These are phyloP conservation scores for Eilema depressum DNA, from an alignment of 2,888 invertebrate species.

Conservation along the genomic window DNA sequence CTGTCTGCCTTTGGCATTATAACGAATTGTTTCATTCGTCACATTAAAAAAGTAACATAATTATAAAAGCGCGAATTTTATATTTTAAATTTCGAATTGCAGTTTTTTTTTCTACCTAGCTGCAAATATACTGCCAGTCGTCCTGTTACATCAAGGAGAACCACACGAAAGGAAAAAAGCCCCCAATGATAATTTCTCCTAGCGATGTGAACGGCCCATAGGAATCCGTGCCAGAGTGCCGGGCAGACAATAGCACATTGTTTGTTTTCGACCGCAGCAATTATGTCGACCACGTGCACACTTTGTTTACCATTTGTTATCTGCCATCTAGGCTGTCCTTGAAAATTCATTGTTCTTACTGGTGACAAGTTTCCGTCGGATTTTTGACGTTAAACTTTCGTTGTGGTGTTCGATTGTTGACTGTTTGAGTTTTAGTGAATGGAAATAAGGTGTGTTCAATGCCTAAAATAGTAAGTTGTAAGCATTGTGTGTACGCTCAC, in stretches of 20 bases:
- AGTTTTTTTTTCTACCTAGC: not conserved
- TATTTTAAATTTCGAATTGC: not conserved
- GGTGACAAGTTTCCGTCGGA: conserved; percentile 52
- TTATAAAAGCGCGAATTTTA: not conserved
- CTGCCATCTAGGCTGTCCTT: conserved; percentile 77
- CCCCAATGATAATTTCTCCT: conserved; percentile 26
- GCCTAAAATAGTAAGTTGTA: conserved; percentile 11
- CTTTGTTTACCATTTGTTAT: conserved; percentile 79
- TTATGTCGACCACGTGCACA: conserved; percentile 73
- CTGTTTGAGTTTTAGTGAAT: conserved; percentile 14
- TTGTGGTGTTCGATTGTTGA: conserved; percentile 26
- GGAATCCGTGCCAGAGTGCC: conserved; percentile 43
- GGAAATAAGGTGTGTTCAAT: conserved; percentile 9
- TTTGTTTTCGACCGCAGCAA: conserved; percentile 73
- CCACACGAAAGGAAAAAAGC: conserved; percentile 32
- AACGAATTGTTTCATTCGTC: not conserved
- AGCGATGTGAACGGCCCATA: conserved; percentile 50
- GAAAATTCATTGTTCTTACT: conserved; percentile 55
- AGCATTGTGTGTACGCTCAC: conserved; percentile 1
- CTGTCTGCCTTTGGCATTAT: not conserved
- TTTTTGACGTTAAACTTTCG: conserved; percentile 49
- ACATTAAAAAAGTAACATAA: not conserved
- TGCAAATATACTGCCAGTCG: not conserved
- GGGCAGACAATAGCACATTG: conserved; percentile 76
- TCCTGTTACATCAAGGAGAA: conserved; percentile 17